A percentile compares a stretch with the other conserved stretches of the same genome.
Evolutionary conservation across 2,113 vertebrate species (phyloP).

Genomic region (Phyllopteryx taeniolatus): DNA sequence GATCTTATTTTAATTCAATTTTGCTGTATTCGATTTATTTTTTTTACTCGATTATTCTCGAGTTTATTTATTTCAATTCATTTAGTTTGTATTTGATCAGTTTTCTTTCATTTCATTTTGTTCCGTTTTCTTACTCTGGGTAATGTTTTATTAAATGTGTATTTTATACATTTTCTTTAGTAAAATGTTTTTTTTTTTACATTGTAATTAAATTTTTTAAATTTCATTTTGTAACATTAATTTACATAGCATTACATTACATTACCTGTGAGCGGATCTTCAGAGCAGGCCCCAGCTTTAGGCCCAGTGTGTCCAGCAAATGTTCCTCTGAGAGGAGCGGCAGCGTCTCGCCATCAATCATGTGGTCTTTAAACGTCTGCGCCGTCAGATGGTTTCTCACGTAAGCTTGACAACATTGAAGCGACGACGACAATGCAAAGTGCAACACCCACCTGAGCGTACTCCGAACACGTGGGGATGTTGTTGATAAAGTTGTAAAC

Average conservation of each 20-base stretch:
- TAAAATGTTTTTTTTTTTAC: no score
- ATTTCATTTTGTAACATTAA: background rate
- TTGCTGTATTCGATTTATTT: no score
- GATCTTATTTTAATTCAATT: no score
- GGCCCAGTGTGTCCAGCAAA: constrained; percentile 87
- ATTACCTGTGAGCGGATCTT: constrained; percentile 95
- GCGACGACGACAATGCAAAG: background rate
- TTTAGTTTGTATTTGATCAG: no score
- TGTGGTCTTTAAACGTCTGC: constrained; percentile 90
- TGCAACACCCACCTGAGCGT: constrained; percentile 81
- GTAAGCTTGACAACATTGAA: background rate
- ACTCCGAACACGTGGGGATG: constrained; percentile 88
- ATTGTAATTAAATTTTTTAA: no score
- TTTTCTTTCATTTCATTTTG: no score
- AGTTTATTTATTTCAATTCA: no score
- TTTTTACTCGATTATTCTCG: no score
- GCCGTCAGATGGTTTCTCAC: constrained; percentile 11
- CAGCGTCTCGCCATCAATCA: constrained; percentile 93
- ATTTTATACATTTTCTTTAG: no score
- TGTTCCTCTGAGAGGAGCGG: constrained; percentile 93
- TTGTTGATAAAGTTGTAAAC: constrained; percentile 84
- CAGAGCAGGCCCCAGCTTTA: constrained; percentile 90
- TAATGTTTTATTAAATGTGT: no score
- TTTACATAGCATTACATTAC: background rate
- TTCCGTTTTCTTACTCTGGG: no score